Percentiles rank a stretch among this genome's conserved stretches.
Conservation (phyloP, 2,888 invertebrate genomes). For the Drosophila glabriapex region DNA sequence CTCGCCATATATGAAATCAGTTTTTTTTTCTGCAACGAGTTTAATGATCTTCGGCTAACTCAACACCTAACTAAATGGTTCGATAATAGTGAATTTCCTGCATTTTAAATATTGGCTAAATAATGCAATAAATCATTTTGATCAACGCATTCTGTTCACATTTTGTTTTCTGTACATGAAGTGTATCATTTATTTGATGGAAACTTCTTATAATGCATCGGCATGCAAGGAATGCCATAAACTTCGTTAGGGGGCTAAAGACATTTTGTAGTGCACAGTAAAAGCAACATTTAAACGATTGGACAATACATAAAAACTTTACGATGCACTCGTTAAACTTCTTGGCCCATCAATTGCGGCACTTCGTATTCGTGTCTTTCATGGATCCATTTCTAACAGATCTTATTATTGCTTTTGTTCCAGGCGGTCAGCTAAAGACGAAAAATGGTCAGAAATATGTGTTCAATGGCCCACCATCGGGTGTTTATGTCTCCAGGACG, state of each 20-base stretch:
- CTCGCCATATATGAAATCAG: conserved; percentile 60
- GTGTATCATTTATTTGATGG: conserved; percentile 32
- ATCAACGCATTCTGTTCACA: conserved; percentile 49
- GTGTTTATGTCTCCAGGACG: conserved; percentile 83
- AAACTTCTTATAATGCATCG: conserved; percentile 45
- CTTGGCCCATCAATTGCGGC: conserved; percentile 21
- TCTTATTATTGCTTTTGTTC: neutral
- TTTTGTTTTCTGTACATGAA: conserved; percentile 17
- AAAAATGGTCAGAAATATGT: conserved; percentile 86
- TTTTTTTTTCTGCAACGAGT: conserved; percentile 33
- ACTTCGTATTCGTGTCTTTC: conserved; percentile 16
- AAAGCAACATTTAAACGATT: conserved; percentile 43
- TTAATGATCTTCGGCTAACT: conserved; percentile 61
- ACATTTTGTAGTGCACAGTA: conserved; percentile 45
- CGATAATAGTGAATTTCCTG: conserved; percentile 52
- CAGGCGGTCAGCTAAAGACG: conserved; percentile 85
- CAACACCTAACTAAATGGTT: conserved; percentile 62
- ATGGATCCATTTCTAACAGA: conserved; percentile 14
- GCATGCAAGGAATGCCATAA: conserved; percentile 47
- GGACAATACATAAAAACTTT: conserved; percentile 52
- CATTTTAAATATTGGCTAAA: conserved; percentile 54
- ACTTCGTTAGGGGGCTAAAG: conserved; percentile 25
- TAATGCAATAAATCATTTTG: conserved; percentile 71
- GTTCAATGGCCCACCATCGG: conserved; percentile 84
- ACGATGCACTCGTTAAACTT: conserved; percentile 31